Evolutionary conservation across 2,113 vertebrate genomes (phyloP), one percentile per base, ranked within the genome.

Genomic region (Aegotheles bennettii): DNA sequence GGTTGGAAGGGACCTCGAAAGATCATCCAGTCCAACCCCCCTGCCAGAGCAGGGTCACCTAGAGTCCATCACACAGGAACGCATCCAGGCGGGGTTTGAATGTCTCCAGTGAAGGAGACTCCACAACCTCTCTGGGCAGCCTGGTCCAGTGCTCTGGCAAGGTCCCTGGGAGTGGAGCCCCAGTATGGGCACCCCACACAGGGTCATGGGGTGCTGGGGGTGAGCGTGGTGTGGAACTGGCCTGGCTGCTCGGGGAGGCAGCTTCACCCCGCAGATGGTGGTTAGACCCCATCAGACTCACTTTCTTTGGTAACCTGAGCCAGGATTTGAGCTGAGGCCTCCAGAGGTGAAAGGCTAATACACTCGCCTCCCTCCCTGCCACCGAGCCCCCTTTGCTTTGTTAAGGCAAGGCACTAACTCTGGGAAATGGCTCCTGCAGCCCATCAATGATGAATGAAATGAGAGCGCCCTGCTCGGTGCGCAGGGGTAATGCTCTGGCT

Each of bases 261-360:
- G 26, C 77, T 80, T 87, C 31, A 14, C 53, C 71, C 59, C 19
- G 23, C 50, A n/a, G 56, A 73, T 33, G 51, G 31, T 65, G 65
- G 35, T 63, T 43, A 56, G 43, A 79, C 43, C 19, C 24, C 84
- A 40, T 45, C 77, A 9, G 14, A 29, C 35, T 43, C 2, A 0
- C 90, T 94, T 57, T 50, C 60, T 51, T 67, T 11, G 38, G 70
- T 85, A 95, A 95, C 87, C 51, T 20, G 91, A 97, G 85, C 91
- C 84, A 90, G 79, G 60, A 36, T 57, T 75, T 71, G 82, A 86
- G 93, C 71, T 0, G 7, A 53, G 81, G 78, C 63, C 81, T 91
- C 54, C 54, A 48, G 83, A 84, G 87, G 93, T 70, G 93, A 86
- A 96, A 95, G 91, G 94, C 87, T 85, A 88, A 94, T 33, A 3